A percentile compares a stretch with the other conserved stretches of the same genome.
These are phyloP conservation scores for Deroplatys truncata DNA, from an alignment of 2,888 invertebrate species.

Conservation along the genomic window DNA sequence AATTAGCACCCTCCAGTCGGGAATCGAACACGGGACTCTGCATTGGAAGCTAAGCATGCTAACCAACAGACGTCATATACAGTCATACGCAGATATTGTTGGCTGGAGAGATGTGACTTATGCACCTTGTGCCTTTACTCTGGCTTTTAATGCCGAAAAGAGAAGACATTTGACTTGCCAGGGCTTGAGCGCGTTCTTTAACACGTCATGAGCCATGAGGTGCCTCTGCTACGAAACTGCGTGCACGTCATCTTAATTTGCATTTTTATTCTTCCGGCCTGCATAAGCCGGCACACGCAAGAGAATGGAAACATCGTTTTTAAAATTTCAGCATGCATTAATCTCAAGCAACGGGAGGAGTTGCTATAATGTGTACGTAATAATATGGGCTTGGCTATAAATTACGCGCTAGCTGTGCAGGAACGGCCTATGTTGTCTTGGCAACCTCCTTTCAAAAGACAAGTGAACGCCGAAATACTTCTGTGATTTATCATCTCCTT, in stretches of 20 bases:
- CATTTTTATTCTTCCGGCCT: background rate
- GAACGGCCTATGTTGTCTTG: background rate
- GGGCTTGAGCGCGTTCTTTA: background rate
- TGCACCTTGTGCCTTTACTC: too few relatives aligned
- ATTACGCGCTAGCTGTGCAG: background rate
- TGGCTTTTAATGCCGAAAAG: too few relatives aligned
- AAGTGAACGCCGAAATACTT: background rate
- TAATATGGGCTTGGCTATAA: background rate
- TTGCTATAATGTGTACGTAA: background rate
- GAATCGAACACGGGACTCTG: too few relatives aligned
- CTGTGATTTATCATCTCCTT: background rate
- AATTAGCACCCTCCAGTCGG: too few relatives aligned
- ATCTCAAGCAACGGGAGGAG: background rate
- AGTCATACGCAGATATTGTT: too few relatives aligned
- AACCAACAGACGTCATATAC: too few relatives aligned
- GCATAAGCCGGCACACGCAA: background rate
- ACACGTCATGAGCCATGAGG: background rate
- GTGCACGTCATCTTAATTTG: background rate
- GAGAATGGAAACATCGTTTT: background rate
- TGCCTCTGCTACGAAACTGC: background rate
- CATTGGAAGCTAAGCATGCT: too few relatives aligned
- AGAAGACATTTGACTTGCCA: too few relatives aligned
- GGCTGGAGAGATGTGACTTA: too few relatives aligned
- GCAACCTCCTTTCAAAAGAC: background rate
- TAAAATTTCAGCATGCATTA: background rate